Evolutionary conservation across 2,888 invertebrate species (phyloP), one percentile per base, ranked within the genome.

Genomic region (Dynastes maya): DNA sequence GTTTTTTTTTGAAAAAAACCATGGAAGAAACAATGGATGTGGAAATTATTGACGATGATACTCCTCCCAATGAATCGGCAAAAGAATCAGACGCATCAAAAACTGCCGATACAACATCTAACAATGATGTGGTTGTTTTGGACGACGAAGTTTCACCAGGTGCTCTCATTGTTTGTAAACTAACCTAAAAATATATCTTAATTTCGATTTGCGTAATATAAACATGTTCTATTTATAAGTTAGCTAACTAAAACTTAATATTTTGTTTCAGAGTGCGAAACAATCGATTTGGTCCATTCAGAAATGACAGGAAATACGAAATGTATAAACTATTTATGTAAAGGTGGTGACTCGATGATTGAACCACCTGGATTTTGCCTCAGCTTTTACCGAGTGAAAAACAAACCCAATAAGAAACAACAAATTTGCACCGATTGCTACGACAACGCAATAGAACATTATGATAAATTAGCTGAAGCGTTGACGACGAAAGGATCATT

Each of bases 261-360:
- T 49, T 45, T 6, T n/a, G 32, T 75, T 61, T 13, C 37, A 71
- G 77, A 70, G n/a, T 76, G 79, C 40, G 87, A 86, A 68, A 82
- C 88, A 29, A 88, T 88, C 16, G 87, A 88, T 81, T 82, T 88
- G 6, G 87, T 88, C 2, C 81, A 68, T n/a, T 58, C 76, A 11
- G 68, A 76, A n/a, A 76, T 80, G 67, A 78, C 76, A 11, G 81
- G 80, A 13, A 78, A 78, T 61, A 86, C 85, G 16, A 89, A 89
- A 81, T 93, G 93, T 81, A 89, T 93, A 6, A 93, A 93, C 86
- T 90, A 90, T 53, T 84, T 86, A 9, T 93, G 93, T 83, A 82
- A 83, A 0, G 90, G 90, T 40, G 90, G 89, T 6, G 6, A 86
- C 1, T 86, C 89, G 49, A 88, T 90, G 84, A 86, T 87, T 1